A percentile compares a stretch with the other conserved stretches of the same genome.
Conservation (phyloP, 1,140 invertebrate species). For the Sesamia nonagrioides region DNA sequence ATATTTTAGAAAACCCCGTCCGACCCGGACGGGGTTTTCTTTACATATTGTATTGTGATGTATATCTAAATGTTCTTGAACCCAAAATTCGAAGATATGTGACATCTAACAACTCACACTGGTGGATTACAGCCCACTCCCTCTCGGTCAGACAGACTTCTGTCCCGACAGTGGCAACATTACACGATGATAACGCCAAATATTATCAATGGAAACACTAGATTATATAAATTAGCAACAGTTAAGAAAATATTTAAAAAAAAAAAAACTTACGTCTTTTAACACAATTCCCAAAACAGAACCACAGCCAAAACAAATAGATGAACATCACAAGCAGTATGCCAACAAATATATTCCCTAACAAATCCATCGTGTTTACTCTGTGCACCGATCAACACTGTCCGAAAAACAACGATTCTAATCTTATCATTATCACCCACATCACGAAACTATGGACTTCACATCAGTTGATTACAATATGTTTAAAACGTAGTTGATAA, state of each 20-base stretch:
- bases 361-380: slow-evolving; percentile 66
- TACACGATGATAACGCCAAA: too few species aligned
- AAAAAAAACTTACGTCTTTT: slow-evolving; percentile 68
- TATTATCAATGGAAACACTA: too few species aligned
- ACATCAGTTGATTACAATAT: background rate
- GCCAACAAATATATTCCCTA: slow-evolving; percentile 62
- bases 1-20: too few species aligned
- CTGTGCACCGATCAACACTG: slow-evolving; percentile 20
- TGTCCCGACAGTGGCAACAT: too few species aligned
- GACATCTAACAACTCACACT: too few species aligned
- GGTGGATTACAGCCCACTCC: too few species aligned
- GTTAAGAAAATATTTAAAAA: background rate
- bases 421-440: slow-evolving; percentile 38
- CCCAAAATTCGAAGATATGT: too few species aligned
- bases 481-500: background rate
- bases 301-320: slow-evolving; percentile 82
- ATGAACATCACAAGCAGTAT: slow-evolving; percentile 75
- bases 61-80: too few species aligned
- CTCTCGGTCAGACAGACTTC: too few species aligned
- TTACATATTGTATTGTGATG: too few species aligned
- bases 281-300: slow-evolving; percentile 73
- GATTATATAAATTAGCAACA: too few species aligned
- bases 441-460: background rate
- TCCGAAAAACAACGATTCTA: background rate
- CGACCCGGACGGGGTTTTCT: too few species aligned